A percentile compares a stretch with the other conserved stretches of the same genome.
Evolutionary conservation across 2,888 invertebrate species (phyloP).

Genomic region (Neria commutata): DNA sequence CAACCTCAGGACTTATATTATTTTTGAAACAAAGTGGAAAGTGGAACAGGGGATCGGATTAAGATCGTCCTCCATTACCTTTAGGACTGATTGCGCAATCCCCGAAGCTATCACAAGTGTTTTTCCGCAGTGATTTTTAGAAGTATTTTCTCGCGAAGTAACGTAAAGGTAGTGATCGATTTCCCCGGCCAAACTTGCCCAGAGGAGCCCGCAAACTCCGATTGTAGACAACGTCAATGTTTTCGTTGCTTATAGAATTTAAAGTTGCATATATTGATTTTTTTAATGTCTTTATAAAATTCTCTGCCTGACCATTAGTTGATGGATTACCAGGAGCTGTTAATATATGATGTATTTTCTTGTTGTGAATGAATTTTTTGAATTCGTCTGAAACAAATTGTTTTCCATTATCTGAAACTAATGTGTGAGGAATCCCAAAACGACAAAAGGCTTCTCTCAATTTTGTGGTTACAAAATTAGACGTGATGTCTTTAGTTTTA

Average conservation of each 20-base stretch:
- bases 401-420: neutral
- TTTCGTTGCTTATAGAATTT: neutral
- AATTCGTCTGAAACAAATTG: slow-evolving; percentile 1
- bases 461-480: neutral
- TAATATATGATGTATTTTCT: slow-evolving; percentile 21
- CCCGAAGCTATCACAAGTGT: too few species aligned
- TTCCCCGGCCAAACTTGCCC: too few species aligned
- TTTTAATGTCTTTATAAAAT: slow-evolving; percentile 19
- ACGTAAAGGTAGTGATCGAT: too few species aligned
- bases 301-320: slow-evolving; percentile 20
- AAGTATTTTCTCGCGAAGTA: too few species aligned
- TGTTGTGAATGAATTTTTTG: slow-evolving; percentile 4
- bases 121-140: too few species aligned
- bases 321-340: slow-evolving; percentile 24
- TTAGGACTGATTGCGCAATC: too few species aligned
- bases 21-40: too few species aligned
- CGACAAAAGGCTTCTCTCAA: neutral
- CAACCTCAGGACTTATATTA: too few species aligned
- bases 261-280: slow-evolving; percentile 16
- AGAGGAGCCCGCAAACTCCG: neutral
- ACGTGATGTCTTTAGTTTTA: slow-evolving; percentile 6
- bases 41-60: too few species aligned
- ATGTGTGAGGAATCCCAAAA: neutral
- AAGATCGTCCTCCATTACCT: too few species aligned
- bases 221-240: neutral